phyloP scores from a whole-genome alignment of 2,888 invertebrate species.

The Apodemia duryi region DNA sequence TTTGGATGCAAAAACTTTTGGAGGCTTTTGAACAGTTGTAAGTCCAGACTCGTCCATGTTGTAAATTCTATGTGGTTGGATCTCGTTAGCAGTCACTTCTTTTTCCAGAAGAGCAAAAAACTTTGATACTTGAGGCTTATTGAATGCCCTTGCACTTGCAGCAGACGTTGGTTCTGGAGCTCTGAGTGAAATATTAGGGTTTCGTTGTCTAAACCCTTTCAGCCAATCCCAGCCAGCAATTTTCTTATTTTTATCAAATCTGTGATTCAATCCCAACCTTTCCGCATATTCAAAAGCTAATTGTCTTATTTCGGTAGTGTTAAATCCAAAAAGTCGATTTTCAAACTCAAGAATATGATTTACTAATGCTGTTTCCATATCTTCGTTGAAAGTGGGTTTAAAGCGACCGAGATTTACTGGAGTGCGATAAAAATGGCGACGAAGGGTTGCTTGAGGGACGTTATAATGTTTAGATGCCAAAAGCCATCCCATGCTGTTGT shows the following conservation, averaged over 20 bases:
- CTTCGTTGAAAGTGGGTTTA: too few species aligned
- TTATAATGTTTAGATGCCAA: too few species aligned
- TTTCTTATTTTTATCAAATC: not conserved
- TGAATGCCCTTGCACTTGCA: slow-evolving; percentile 3
- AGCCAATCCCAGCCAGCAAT: not conserved
- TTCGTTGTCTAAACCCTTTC: not conserved
- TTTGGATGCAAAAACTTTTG: not conserved
- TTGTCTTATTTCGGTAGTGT: not conserved
- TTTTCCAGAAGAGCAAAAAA: not conserved
- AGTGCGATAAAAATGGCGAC: too few species aligned
- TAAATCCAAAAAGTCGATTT: not conserved
- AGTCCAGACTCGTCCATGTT: slow-evolving; percentile 47
- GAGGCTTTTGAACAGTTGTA: slow-evolving; percentile 40
- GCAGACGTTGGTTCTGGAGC: not conserved
- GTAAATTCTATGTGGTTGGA: slow-evolving; percentile 34
- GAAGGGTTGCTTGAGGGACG: too few species aligned
- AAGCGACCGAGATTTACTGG: too few species aligned
- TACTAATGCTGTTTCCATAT: too few species aligned
- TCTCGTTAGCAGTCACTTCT: not conserved
- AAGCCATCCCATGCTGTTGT: too few species aligned
- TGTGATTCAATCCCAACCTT: not conserved
- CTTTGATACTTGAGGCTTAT: not conserved
- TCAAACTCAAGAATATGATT: too few species aligned
- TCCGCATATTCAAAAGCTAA: not conserved
- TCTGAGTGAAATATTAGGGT: not conserved